These are phyloP conservation scores for Papilio dardanus DNA, from an alignment of 1,140 invertebrate species.

Conservation along the genomic window DNA sequence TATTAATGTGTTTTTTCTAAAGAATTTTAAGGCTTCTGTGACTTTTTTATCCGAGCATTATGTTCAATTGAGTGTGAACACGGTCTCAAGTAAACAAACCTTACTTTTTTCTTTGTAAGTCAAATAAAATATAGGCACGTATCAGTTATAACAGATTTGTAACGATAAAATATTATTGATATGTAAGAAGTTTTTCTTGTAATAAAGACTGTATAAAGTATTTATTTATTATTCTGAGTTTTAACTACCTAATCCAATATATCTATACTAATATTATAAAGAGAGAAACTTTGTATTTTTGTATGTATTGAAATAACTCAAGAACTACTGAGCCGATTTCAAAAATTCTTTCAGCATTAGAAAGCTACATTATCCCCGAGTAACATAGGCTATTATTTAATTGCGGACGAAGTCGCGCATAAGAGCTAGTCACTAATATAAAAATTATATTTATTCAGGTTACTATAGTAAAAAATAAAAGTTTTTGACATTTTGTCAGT, in stretches of 20 bases:
- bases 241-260: background rate
- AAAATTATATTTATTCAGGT: too few species aligned
- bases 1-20: background rate
- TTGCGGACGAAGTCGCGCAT: too few species aligned
- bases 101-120: background rate
- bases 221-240: background rate
- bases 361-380: too few species aligned
- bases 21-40: background rate
- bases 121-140: background rate
- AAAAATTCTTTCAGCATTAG: too few species aligned
- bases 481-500: too few species aligned
- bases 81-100: background rate
- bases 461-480: too few species aligned
- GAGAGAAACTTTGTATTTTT: too few species aligned
- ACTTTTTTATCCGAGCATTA: background rate
- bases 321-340: too few species aligned
- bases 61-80: conserved; percentile 4
- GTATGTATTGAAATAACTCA: too few species aligned
- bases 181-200: background rate
- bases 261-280: too few species aligned
- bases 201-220: background rate
- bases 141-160: background rate
- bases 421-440: too few species aligned
- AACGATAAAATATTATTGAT: background rate
- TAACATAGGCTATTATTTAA: too few species aligned